These are phyloP conservation scores for Orientallactaga sibirica DNA, from an alignment of 2,797 vertebrate species.

Conservation along the genomic window DNA sequence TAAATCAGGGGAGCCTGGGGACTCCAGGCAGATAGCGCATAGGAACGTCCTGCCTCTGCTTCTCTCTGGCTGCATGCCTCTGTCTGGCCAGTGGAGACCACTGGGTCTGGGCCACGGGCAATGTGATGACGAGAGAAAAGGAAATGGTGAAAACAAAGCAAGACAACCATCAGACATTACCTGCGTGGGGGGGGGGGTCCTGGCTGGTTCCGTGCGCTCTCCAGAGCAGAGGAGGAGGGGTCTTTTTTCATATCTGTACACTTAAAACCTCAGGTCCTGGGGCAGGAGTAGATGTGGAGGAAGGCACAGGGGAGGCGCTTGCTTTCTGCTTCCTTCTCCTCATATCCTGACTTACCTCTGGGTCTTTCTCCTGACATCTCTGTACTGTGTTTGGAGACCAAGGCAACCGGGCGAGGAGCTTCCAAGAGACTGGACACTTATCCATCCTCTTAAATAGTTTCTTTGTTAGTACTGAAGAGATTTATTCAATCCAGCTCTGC, in stretches of 20 bases:
- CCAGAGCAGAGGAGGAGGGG: neutral
- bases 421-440: neutral
- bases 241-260: neutral
- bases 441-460: constrained; percentile 14
- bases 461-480: neutral
- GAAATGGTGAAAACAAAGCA: neutral
- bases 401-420: neutral
- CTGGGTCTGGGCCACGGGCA: no score
- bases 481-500: neutral
- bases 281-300: neutral
- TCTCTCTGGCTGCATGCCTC: neutral
- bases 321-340: neutral
- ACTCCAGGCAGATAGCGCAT: neutral
- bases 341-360: neutral
- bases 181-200: neutral
- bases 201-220: neutral
- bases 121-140: neutral
- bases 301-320: neutral
- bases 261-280: neutral
- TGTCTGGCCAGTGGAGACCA: neutral
- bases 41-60: neutral
- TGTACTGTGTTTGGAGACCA: neutral
- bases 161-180: neutral
- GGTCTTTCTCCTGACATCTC: neutral
- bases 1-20: neutral